Evolutionary conservation across 2,888 invertebrate species (phyloP).

Genomic region (Ectobius pallidus): DNA sequence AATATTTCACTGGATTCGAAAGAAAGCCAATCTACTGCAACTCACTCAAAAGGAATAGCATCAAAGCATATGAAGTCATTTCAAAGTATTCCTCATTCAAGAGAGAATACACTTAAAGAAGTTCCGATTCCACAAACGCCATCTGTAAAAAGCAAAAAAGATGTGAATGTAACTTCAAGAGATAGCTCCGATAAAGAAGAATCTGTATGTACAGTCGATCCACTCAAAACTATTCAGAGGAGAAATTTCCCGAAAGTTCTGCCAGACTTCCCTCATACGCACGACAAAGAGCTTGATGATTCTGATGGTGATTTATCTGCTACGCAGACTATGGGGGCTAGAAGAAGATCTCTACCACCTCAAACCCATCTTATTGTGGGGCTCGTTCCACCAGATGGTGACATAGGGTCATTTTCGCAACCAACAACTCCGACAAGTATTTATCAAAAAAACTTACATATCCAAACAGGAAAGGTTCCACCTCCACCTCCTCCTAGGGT

Average conservation of each 20-base stretch:
- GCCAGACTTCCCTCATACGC: slow-evolving; percentile 65
- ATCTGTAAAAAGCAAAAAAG: slow-evolving; percentile 50
- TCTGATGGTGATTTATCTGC: slow-evolving; percentile 18
- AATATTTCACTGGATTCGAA: background rate
- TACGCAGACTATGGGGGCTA: slow-evolving; percentile 52
- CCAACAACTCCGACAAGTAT: slow-evolving; percentile 33
- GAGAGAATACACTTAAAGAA: no score
- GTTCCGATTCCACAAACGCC: slow-evolving; percentile 49
- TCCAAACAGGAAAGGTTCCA: slow-evolving; percentile 52
- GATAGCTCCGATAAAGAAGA: slow-evolving; percentile 62
- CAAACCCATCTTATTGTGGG: slow-evolving; percentile 50
- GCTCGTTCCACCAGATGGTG: background rate
- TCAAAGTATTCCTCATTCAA: no score
- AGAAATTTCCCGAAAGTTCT: slow-evolving; percentile 85
- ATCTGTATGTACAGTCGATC: slow-evolving; percentile 66
- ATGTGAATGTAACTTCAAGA: slow-evolving; percentile 77
- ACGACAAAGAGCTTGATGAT: background rate
- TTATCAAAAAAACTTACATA: slow-evolving; percentile 34
- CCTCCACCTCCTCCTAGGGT: slow-evolving; percentile 79
- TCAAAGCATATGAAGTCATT: slow-evolving; percentile 31
- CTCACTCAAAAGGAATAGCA: background rate
- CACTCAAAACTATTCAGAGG: slow-evolving; percentile 73
- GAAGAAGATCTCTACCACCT: slow-evolving; percentile 70
- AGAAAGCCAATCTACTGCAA: background rate
- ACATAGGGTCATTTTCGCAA: slow-evolving; percentile 22